Percentiles rank a stretch among this genome's conserved stretches.
These are phyloP conservation scores for Tenebrio molitor DNA, from an alignment of 1,140 invertebrate species.

Conservation along the genomic window DNA sequence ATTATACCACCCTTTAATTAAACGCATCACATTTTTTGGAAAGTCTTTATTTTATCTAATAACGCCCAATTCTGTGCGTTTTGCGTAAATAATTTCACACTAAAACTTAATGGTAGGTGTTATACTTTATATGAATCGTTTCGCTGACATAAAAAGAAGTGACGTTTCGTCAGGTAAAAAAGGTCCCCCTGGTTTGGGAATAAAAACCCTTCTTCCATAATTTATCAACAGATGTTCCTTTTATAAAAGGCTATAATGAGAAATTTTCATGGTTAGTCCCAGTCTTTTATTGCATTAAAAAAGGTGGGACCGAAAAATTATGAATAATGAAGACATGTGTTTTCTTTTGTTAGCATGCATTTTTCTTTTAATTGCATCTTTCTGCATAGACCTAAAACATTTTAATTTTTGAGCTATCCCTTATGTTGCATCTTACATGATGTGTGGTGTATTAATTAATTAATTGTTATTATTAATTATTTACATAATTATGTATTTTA, in stretches of 20 bases:
- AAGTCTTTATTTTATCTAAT: too few species aligned
- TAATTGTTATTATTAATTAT: too few species aligned
- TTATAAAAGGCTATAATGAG: conserved; percentile 29
- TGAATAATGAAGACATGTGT: conserved; percentile 15
- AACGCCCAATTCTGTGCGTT: too few species aligned
- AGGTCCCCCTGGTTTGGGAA: not conserved
- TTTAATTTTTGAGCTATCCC: too few species aligned
- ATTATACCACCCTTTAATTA: too few species aligned
- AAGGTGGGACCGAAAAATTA: conserved; percentile 27
- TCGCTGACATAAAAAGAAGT: too few species aligned
- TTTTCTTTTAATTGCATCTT: not conserved
- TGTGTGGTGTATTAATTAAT: too few species aligned
- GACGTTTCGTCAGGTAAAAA: conserved; percentile 7
- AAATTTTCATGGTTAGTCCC: conserved; percentile 35
- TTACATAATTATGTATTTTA: too few species aligned
- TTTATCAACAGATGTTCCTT: conserved; percentile 34
- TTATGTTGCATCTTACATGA: too few species aligned
- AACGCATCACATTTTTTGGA: too few species aligned
- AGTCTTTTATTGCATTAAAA: conserved; percentile 27
- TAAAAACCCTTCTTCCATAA: conserved; percentile 24
- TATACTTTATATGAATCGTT: too few species aligned
- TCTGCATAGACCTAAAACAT: not conserved
- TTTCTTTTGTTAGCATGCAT: not conserved
- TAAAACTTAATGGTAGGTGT: too few species aligned
- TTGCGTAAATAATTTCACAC: not conserved